A percentile compares a stretch with the other conserved stretches of the same genome.
These are phyloP conservation scores for Ptyas mucosa DNA, from an alignment of 2,113 vertebrate species.

Conservation along the genomic window DNA sequence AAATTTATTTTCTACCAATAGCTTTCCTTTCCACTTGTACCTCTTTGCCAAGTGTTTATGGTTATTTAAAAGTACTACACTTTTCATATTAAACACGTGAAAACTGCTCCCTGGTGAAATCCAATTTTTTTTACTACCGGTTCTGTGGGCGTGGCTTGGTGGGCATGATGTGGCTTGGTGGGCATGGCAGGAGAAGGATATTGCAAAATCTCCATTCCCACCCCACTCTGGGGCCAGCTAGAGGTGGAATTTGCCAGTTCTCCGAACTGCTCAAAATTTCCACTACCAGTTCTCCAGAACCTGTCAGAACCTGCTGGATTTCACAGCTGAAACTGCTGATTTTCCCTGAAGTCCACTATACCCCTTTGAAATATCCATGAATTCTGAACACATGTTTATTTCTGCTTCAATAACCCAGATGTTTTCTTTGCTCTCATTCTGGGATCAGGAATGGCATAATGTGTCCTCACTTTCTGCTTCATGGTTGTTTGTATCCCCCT, in stretches of 20 bases:
- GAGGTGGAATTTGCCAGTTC: too few species aligned
- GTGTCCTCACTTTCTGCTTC: conserved; percentile 54
- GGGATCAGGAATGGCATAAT: conserved; percentile 47
- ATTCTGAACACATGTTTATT: neutral
- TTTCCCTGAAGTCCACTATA: conserved; percentile 17
- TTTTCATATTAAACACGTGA: neutral
- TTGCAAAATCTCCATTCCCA: too few species aligned
- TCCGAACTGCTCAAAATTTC: too few species aligned
- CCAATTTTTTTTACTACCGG: too few species aligned
- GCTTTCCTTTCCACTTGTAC: conserved; percentile 20
- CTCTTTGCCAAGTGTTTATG: neutral
- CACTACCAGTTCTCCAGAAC: too few species aligned
- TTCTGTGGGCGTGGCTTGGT: too few species aligned
- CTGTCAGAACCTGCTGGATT: too few species aligned
- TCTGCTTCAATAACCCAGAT: neutral
- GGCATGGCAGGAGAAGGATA: too few species aligned
- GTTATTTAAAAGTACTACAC: neutral
- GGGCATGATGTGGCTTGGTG: too few species aligned
- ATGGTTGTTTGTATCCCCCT: conserved; percentile 66
- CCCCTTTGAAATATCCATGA: conserved; percentile 23
- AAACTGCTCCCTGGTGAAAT: too few species aligned
- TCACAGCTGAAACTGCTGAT: too few species aligned
- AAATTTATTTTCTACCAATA: conserved; percentile 25
- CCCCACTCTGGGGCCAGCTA: too few species aligned
- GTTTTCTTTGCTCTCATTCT: neutral